A percentile compares a stretch with the other conserved stretches of the same genome.
Conservation (phyloP, 2,888 invertebrate genomes). For the Scaptomyza flava region DNA sequence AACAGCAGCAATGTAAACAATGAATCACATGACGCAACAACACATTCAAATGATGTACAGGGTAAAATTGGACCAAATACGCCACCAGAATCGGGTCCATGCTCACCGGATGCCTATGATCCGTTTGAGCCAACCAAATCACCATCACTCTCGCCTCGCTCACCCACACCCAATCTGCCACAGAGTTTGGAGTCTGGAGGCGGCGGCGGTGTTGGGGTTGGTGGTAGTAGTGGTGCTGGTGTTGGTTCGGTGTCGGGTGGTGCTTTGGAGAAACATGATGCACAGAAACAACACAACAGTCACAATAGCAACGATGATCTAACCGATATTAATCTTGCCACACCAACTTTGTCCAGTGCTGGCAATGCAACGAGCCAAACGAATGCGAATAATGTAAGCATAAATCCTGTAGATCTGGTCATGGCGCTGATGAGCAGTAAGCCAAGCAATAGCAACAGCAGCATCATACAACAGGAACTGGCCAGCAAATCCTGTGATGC, state of each 20-base stretch:
- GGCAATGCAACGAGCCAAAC: constrained; percentile 85
- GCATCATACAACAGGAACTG: constrained; percentile 69
- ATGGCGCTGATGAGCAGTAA: constrained; percentile 86
- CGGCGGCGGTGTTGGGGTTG: not conserved
- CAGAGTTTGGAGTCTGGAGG: constrained; percentile 57
- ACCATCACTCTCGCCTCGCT: constrained; percentile 83
- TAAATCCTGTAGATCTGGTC: constrained; percentile 87
- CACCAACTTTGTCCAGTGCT: constrained; percentile 61
- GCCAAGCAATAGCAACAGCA: constrained; percentile 56
- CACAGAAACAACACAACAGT: constrained; percentile 46
- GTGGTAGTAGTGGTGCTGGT: not conserved
- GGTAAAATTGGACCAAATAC: constrained; percentile 89
- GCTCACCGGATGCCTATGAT: constrained; percentile 94
- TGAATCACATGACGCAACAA: constrained; percentile 38
- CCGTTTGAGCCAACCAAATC: constrained; percentile 96
- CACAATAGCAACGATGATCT: constrained; percentile 48
- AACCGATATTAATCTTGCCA: constrained; percentile 19
- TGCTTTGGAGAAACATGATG: constrained; percentile 50
- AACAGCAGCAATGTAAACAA: constrained; percentile 47
- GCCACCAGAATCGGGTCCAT: constrained; percentile 88
- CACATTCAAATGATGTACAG: constrained; percentile 67
- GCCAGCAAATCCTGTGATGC: constrained; percentile 72
- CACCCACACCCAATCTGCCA: constrained; percentile 81
- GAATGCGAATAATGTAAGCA: constrained; percentile 83
- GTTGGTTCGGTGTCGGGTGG: constrained; percentile 3